Evolutionary conservation across 53 echinoderm and acorn worm genomes (phyloP).

Genomic region (Zoroaster sp.): DNA sequence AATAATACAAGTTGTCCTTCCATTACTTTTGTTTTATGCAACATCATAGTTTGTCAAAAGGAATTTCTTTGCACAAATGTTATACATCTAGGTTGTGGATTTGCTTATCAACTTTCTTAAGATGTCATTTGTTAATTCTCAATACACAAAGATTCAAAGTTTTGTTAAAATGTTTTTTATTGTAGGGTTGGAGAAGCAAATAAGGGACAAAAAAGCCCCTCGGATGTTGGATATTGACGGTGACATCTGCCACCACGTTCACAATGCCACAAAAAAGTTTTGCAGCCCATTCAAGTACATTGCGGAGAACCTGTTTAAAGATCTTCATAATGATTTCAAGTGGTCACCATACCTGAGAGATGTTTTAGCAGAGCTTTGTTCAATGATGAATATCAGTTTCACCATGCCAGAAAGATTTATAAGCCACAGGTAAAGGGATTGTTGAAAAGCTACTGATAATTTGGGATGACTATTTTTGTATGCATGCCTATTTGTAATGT

Average conservation of each 20-base stretch:
- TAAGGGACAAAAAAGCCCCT: not conserved
- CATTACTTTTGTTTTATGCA: too few relatives aligned
- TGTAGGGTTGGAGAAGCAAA: conserved; percentile 11
- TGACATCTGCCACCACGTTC: conserved; percentile 3
- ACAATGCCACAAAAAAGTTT: conserved; percentile 8
- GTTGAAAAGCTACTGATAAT: too few relatives aligned
- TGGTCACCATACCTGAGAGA: conserved; percentile 3
- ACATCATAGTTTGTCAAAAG: too few relatives aligned
- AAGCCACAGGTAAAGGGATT: not conserved
- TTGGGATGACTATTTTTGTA: too few relatives aligned
- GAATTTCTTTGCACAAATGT: too few relatives aligned
- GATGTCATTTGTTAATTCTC: too few relatives aligned
- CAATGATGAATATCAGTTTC: not conserved
- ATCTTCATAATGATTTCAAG: conserved; percentile 28
- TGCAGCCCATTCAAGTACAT: not conserved
- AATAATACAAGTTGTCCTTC: too few relatives aligned
- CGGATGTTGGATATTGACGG: conserved; percentile 30
- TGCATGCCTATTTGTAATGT: too few relatives aligned
- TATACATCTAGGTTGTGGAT: too few relatives aligned
- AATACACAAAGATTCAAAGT: too few relatives aligned
- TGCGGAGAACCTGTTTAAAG: not conserved
- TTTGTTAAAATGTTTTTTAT: too few relatives aligned
- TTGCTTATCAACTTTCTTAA: too few relatives aligned
- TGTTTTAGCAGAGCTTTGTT: not conserved
- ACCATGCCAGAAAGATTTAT: conserved; percentile 26